These are phyloP conservation scores for Hirtodrosophila trivittata DNA, from an alignment of 2,888 invertebrate species.

Conservation along the genomic window DNA sequence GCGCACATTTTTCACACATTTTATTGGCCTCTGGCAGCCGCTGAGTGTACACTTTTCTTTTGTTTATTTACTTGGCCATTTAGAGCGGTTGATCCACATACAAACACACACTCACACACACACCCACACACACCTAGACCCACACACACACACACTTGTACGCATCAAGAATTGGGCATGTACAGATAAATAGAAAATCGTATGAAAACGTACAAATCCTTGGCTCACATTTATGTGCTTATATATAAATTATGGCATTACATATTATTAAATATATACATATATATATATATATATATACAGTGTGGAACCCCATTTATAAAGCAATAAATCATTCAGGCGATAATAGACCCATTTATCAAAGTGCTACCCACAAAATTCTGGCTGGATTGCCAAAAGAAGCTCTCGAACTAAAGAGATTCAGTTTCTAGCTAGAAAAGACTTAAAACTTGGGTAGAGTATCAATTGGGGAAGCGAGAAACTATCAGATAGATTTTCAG, in stretches of 20 bases:
- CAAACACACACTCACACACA: constrained; percentile 36
- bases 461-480: too few relatives aligned
- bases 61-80: constrained; percentile 78
- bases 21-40: constrained; percentile 60
- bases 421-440: too few relatives aligned
- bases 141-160: not conserved
- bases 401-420: constrained; percentile 11
- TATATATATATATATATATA: not conserved
- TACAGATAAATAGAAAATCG: not conserved
- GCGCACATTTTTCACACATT: constrained; percentile 72
- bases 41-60: constrained; percentile 73
- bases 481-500: too few relatives aligned
- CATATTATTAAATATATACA: not conserved
- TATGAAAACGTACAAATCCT: constrained; percentile 49
- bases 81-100: constrained; percentile 63
- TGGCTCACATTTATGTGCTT: constrained; percentile 45
- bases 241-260: constrained; percentile 59
- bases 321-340: constrained; percentile 65
- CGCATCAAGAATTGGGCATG: not conserved
- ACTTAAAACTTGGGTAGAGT: too few relatives aligned
- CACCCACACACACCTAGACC: constrained; percentile 6
- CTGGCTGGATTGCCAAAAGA: constrained; percentile 12
- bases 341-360: constrained; percentile 69
- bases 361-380: constrained; percentile 35
- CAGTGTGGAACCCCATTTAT: constrained; percentile 57